Evolutionary conservation across 2,797 vertebrate species (phyloP), one percentile per base, ranked within the genome.

Genomic region (Phalanger gymnotis): DNA sequence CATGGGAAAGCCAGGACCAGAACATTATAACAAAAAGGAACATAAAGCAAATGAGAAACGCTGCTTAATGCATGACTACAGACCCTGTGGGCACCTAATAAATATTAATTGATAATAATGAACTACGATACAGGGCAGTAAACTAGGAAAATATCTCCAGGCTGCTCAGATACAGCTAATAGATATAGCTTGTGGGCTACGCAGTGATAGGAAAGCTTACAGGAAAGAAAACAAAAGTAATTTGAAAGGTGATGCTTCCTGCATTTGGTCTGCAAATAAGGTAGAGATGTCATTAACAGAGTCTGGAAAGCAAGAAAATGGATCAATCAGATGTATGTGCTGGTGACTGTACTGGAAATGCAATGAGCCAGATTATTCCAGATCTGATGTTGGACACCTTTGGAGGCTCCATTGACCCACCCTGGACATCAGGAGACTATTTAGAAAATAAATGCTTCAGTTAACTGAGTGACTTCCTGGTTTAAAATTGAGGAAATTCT

Each of bases 101-200:
- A 97, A 96, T 97, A 93, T 92, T 96, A 96, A 96, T 52, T 96
- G 91, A 90, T 96, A 93, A 95, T 94, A 95, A 96, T 95, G 93
- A 95, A 96, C 34, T n/a, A 56, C 1, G 94, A 22, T n/a, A 34
- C 12, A 53, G 51, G 53, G 89, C 87, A 92, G 53, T 94, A 95
- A 96, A 95, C 91, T 91, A 90, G 73, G 22, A 25, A 52, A 30
- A 94, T 57, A 66, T 47, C 90, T 53, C 93, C 53, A 95, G 40
- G 53, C 93, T 95, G 66, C 54, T 96, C 56, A 95, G 93, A 95
- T 90, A 52, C 10, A 92, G 55, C 61, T 91, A 61, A 92, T 47
- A 91, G n/a, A 91, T 3, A 61, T 1, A 95, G 40, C 53, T 92
- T 16, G 51, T 55, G 91, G 34, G 54, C 87, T 81, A 95, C 30